These are phyloP conservation scores for Elaphurus davidianus DNA, from an alignment of 2,113 vertebrate genomes.

Conservation along the genomic window DNA sequence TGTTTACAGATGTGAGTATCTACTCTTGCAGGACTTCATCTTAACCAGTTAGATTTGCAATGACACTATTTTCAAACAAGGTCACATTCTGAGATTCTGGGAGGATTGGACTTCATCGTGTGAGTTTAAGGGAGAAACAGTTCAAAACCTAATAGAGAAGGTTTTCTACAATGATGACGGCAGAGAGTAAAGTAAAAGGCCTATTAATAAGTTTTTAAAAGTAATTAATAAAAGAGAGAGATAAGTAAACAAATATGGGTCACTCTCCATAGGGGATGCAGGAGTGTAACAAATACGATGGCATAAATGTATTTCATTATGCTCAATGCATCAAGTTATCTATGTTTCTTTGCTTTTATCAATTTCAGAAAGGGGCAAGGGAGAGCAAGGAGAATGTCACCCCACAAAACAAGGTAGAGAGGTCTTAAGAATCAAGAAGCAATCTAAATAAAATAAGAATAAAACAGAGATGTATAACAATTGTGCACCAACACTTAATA, in stretches of 20 bases:
- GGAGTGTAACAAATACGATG: not conserved
- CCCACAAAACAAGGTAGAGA: not conserved
- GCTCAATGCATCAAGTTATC: not conserved
- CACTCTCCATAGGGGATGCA: not conserved
- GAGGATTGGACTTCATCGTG: not conserved
- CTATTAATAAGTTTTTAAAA: not conserved
- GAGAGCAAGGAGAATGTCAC: not conserved
- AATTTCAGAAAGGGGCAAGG: not conserved
- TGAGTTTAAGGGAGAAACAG: not conserved
- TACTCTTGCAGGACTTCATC: not conserved
- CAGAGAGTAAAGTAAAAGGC: not conserved
- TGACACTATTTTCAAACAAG: not conserved
- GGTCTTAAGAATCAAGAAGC: not conserved
- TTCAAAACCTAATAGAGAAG: not conserved
- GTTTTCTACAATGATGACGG: not conserved
- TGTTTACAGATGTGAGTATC: not conserved
- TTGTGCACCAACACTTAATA: not conserved
- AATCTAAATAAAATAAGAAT: not conserved
- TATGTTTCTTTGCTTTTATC: not conserved
- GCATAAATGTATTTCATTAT: not conserved
- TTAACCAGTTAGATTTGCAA: not conserved
- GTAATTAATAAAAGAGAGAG: not conserved
- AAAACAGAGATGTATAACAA: not conserved
- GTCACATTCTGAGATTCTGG: not conserved
- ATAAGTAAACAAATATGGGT: not conserved